Evolutionary conservation across 2,888 invertebrate species (phyloP), one percentile per base, ranked within the genome.

Genomic region (Luperina nickerlii): DNA sequence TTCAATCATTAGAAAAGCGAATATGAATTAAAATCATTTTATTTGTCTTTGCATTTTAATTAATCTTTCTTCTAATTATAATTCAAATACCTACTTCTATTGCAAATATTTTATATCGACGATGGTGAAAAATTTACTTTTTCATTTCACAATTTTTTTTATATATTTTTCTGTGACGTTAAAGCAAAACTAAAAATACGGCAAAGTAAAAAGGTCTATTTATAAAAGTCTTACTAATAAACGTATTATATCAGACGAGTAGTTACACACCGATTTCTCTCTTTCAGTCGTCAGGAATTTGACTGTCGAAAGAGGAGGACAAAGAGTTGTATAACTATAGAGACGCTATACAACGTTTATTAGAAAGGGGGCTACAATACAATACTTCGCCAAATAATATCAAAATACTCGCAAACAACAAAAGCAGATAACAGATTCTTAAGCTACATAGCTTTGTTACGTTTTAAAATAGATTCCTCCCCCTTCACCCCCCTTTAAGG

Each of bases 391-490:
- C 13, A 13, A 71, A 78, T 54, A 70, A 78, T 74, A 67, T 67
- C 63, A 63, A 62, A 74, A 69, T 66, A 11, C 65, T 51, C 20
- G 18, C 74, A 63, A 82, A 73, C 42, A 75, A 75, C 51, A 78
- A 78, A 74, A 66, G 68, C 20, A 63, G 76, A 76, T 76, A 83
- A 83, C 65, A 79, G 69, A 80, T 82, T 82, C 83, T 82, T 82
- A 87, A 87, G 81, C 79, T 75, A 75, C 78, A 69, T 76, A 71
- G 76, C 85, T 82, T 86, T 84, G 85, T 84, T 81, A 84, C 81
- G 75, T 82, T 87, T 86, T 78, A 86, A 85, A 85, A 87, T 83
- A 84, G 76, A 83, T 77, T 60, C 74, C 76, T 69, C 81, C 82
- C 77, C 85, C 62, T 60, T 62, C 83, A 76, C 81, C 81, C 86